Percentiles rank a stretch among this genome's conserved stretches.
These are phyloP conservation scores for Vanessa atalanta DNA, from an alignment of 1,140 invertebrate species.

Conservation along the genomic window DNA sequence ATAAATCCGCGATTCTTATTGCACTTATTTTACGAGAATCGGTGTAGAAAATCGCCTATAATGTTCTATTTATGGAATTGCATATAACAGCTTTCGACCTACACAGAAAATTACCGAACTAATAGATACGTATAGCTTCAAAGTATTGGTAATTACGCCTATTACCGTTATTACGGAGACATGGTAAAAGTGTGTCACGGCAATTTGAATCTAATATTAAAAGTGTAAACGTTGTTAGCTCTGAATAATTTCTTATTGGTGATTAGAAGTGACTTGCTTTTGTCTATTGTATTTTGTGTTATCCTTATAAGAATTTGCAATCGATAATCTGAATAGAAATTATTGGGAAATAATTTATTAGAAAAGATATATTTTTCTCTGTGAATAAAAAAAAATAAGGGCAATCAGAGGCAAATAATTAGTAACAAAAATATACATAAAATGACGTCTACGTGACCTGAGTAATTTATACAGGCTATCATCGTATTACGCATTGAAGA, in stretches of 20 bases:
- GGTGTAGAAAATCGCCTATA: constrained; percentile 16
- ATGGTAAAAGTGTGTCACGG: constrained; percentile 15
- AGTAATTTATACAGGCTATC: too few relatives aligned
- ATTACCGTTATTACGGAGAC: constrained; percentile 16
- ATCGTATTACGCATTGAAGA: too few relatives aligned
- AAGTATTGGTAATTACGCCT: constrained; percentile 17
- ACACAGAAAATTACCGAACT: constrained; percentile 8
- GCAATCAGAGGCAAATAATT: too few relatives aligned
- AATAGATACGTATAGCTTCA: constrained; percentile 16
- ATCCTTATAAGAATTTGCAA: background rate
- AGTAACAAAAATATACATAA: too few relatives aligned
- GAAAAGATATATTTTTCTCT: too few relatives aligned
- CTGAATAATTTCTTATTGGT: background rate
- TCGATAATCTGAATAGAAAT: too few relatives aligned
- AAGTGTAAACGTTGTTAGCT: constrained; percentile 11
- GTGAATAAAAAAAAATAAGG: too few relatives aligned
- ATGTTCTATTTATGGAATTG: constrained; percentile 1
- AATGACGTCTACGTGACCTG: too few relatives aligned
- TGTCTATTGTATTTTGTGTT: background rate
- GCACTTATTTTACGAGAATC: too few relatives aligned
- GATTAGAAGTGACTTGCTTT: too few relatives aligned
- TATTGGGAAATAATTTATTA: too few relatives aligned
- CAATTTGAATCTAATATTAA: constrained; percentile 16
- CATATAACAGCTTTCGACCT: background rate
- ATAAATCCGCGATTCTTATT: background rate